Conservation (phyloP, 1,140 invertebrate genomes). For the Melanaphis sacchari region DNA sequence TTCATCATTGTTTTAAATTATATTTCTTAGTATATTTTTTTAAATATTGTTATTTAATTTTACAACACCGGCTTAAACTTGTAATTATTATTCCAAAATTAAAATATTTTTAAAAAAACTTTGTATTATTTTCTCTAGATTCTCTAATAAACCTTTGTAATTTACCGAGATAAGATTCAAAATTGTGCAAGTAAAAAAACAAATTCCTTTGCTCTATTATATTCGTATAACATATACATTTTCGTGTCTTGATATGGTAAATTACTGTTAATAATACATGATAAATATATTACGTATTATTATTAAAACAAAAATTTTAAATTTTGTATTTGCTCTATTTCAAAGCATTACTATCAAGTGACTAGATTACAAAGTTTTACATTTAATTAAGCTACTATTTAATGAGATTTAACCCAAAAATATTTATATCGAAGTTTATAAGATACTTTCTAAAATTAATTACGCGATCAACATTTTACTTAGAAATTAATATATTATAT, state of each 20-base stretch:
- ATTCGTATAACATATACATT: not conserved
- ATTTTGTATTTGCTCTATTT: not conserved
- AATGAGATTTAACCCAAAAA: not conserved
- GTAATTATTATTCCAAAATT: not conserved
- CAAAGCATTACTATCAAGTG: not conserved
- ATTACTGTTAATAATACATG: not conserved
- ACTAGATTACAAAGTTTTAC: not conserved
- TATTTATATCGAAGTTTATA: not conserved
- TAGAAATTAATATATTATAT: not conserved
- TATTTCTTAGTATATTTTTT: not conserved
- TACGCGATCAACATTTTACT: not conserved
- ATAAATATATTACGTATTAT: not conserved
- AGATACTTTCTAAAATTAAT: not conserved
- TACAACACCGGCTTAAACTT: not conserved
- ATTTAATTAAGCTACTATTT: not conserved
- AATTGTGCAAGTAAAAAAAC: not conserved
- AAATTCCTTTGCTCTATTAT: not conserved
- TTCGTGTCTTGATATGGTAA: too few relatives aligned
- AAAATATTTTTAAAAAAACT: not conserved
- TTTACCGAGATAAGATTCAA: not conserved
- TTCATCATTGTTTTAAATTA: not conserved
- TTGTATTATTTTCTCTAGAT: too few relatives aligned
- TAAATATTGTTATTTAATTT: not conserved
- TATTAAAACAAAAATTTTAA: not conserved
- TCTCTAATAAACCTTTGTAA: too few relatives aligned